These are phyloP conservation scores for Eristalinus sepulchralis DNA, from an alignment of 2,888 invertebrate species.

Conservation along the genomic window DNA sequence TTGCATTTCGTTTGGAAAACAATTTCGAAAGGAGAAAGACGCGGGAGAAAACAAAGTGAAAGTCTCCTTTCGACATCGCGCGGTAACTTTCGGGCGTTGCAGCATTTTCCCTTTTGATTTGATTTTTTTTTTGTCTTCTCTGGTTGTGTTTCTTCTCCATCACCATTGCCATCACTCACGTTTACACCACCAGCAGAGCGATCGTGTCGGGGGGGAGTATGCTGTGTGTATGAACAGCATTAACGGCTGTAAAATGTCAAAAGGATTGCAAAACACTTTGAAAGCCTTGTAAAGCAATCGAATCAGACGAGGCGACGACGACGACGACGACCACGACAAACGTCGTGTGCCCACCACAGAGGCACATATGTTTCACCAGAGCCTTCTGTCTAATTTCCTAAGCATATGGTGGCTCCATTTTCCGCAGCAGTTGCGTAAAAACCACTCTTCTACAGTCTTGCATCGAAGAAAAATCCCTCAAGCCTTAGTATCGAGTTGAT, in stretches of 20 bases:
- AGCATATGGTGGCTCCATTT: constrained; percentile 58
- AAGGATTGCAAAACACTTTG: constrained; percentile 65
- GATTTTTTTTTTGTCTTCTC: not conserved
- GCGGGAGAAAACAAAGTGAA: constrained; percentile 69
- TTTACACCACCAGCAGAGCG: constrained; percentile 26
- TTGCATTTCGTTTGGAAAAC: constrained; percentile 33
- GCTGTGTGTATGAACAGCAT: constrained; percentile 12
- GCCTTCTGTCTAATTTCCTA: constrained; percentile 61
- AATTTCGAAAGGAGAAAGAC: constrained; percentile 60
- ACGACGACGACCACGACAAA: not conserved
- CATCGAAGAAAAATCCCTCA: constrained; percentile 33
- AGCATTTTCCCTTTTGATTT: constrained; percentile 56
- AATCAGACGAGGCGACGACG: not conserved
- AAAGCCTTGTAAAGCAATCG: constrained; percentile 59
- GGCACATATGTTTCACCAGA: constrained; percentile 32
- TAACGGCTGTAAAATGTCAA: constrained; percentile 54
- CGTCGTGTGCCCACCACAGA: not conserved
- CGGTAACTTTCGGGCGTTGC: constrained; percentile 63
- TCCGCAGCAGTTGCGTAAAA: constrained; percentile 61
- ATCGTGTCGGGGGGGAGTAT: not conserved
- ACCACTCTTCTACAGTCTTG: constrained; percentile 38
- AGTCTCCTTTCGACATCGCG: constrained; percentile 54
- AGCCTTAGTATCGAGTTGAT: constrained; percentile 26
- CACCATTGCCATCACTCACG: constrained; percentile 46
- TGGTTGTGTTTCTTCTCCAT: constrained; percentile 8